Conservation (phyloP, 2,797 vertebrate species). For the Gymnoscopelus braueri region DNA sequence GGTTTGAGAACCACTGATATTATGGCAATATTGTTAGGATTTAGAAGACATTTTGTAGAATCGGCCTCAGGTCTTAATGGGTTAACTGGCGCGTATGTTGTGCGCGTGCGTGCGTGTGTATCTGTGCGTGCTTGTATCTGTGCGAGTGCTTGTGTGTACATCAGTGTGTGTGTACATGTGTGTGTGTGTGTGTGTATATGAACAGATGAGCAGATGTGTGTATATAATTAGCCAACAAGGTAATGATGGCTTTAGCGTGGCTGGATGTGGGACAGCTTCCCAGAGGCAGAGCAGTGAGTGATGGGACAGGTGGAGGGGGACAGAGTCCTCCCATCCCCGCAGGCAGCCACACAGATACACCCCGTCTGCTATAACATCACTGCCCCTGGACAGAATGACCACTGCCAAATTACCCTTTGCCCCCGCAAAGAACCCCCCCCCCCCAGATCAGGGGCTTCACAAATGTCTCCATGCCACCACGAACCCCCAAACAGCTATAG, state of each 20-base stretch:
- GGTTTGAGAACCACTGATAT: no score
- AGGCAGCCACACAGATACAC: constrained; percentile 48
- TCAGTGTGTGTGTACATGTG: constrained; percentile 6
- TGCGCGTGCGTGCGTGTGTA: background rate
- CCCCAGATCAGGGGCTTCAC: no score
- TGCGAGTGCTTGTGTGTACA: background rate
- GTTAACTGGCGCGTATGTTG: constrained; percentile 21
- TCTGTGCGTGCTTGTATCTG: background rate
- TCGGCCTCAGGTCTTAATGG: no score
- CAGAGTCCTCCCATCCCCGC: constrained; percentile 44
- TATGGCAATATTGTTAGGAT: no score
- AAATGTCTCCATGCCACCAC: no score
- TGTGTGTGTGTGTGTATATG: constrained; percentile 40
- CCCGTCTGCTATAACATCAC: constrained; percentile 61
- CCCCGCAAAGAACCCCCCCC: constrained; percentile 48
- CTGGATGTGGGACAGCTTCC: constrained; percentile 54
- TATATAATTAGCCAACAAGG: constrained; percentile 66
- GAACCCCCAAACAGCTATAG: no score
- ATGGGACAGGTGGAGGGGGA: constrained; percentile 70
- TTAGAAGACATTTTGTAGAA: no score
- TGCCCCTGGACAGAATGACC: constrained; percentile 28
- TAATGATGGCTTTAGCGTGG: constrained; percentile 74
- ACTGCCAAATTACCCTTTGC: background rate
- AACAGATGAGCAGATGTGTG: constrained; percentile 66
- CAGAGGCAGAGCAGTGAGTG: constrained; percentile 65